Evolutionary conservation across 2,888 invertebrate species (phyloP).

Genomic region (Agrochola lota): DNA sequence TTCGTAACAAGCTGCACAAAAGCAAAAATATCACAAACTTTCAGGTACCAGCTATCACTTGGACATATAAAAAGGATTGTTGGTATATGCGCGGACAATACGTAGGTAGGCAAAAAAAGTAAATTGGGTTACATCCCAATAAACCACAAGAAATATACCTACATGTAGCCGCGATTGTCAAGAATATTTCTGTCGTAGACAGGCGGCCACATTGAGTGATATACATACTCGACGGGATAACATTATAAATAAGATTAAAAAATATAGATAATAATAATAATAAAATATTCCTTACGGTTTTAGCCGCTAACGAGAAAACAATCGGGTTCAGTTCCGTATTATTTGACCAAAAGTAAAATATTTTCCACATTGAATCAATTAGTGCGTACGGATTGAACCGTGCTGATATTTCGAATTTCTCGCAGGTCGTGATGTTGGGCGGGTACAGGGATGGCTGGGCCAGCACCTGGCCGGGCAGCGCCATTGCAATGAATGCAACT

Average conservation of each 20-base stretch:
- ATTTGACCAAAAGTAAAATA: conserved; percentile 84
- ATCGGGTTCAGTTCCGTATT: conserved; percentile 79
- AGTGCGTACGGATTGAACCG: conserved; percentile 78
- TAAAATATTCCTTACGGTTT: conserved; percentile 72
- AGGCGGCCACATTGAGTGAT: conserved; percentile 1
- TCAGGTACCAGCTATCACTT: conserved; percentile 23
- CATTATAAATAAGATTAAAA: conserved; percentile 4
- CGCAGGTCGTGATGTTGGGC: conserved; percentile 77
- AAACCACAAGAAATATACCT: conserved; percentile 32
- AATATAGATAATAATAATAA: background rate
- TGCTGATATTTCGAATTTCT: conserved; percentile 81
- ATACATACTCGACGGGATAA: background rate
- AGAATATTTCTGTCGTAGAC: conserved; percentile 28
- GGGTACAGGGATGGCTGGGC: conserved; percentile 40
- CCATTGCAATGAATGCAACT: conserved; percentile 72
- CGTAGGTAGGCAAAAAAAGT: conserved; percentile 26
- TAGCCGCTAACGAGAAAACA: conserved; percentile 77
- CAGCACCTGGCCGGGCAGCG: conserved; percentile 12
- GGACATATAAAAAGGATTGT: conserved; percentile 30
- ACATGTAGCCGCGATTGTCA: conserved; percentile 22
- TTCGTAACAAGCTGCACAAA: conserved; percentile 21
- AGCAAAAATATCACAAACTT: conserved; percentile 3
- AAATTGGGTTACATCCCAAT: conserved; percentile 60
- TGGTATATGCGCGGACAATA: conserved; percentile 29
- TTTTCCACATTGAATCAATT: conserved; percentile 82